These are phyloP conservation scores for Altica lythri DNA, from an alignment of 2,888 invertebrate species.

Conservation along the genomic window DNA sequence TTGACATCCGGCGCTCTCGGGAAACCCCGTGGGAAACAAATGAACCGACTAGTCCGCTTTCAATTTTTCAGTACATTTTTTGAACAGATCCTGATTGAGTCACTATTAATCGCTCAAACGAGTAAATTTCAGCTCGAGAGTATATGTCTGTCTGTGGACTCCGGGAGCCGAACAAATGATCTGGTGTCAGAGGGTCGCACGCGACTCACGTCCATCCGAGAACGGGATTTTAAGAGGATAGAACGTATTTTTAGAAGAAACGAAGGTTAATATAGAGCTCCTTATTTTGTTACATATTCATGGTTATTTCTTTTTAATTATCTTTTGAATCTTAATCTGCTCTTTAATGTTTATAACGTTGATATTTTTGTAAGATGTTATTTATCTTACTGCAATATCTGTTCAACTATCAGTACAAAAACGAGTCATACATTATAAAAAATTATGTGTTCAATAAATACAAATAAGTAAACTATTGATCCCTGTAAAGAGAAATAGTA, in stretches of 20 bases:
- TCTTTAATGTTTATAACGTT: no score
- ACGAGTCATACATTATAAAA: no score
- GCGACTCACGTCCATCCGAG: slow-evolving; percentile 43
- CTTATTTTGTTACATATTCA: background rate
- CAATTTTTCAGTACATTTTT: slow-evolving; percentile 23
- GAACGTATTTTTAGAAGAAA: background rate
- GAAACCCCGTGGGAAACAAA: slow-evolving; percentile 15
- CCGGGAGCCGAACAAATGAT: slow-evolving; percentile 49
- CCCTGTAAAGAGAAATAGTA: no score
- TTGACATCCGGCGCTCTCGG: slow-evolving; percentile 6
- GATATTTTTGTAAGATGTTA: no score
- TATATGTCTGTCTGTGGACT: slow-evolving; percentile 38
- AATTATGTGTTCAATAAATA: no score
- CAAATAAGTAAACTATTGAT: no score
- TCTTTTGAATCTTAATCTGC: no score
- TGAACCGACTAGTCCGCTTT: slow-evolving; percentile 14
- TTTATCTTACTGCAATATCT: no score
- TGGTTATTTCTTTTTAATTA: no score
- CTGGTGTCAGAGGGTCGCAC: slow-evolving; percentile 53
- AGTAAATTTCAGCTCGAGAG: background rate
- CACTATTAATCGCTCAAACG: slow-evolving; percentile 47
- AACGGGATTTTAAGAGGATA: slow-evolving; percentile 4
- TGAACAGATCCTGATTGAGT: slow-evolving; percentile 42
- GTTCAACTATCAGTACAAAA: no score
- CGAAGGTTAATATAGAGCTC: background rate